Evolutionary conservation across 2,113 vertebrate genomes (phyloP).

Genomic region (Xyliphius kryptos): DNA sequence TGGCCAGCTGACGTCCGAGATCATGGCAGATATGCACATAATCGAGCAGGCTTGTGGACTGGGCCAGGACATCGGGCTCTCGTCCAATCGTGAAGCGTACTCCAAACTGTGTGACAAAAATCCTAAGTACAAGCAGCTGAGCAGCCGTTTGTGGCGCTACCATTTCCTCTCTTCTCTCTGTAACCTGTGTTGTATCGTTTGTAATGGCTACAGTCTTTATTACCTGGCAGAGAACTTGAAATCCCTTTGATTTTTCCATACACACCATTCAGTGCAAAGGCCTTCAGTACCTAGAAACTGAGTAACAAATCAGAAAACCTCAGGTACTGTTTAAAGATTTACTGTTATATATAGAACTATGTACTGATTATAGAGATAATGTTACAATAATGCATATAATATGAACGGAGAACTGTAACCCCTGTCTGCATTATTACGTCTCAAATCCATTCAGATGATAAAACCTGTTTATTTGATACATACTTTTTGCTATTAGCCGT

Average conservation of each 20-base stretch:
- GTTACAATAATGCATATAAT: no score
- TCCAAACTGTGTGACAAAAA: constrained; percentile 56
- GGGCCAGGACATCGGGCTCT: constrained; percentile 66
- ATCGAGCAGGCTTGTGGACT: constrained; percentile 64
- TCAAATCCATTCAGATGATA: no score
- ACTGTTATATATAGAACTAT: not conserved
- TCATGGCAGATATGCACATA: constrained; percentile 69
- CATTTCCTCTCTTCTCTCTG: constrained; percentile 67
- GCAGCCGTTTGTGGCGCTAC: constrained; percentile 60
- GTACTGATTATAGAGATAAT: not conserved
- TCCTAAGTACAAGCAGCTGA: constrained; percentile 58
- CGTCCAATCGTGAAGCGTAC: constrained; percentile 59
- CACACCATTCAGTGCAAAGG: not conserved
- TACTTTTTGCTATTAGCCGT: no score
- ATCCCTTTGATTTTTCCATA: constrained; percentile 41
- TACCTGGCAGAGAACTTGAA: constrained; percentile 66
- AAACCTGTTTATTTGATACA: no score
- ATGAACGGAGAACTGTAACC: not conserved
- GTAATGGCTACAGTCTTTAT: constrained; percentile 69
- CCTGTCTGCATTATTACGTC: not conserved
- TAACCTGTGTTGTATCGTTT: constrained; percentile 71
- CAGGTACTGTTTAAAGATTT: not conserved
- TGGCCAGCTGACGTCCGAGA: constrained; percentile 62
- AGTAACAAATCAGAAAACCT: constrained; percentile 5
- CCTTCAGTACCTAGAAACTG: not conserved